Conservation (phyloP, 2,888 invertebrate genomes). For the Conchocele bisecta region DNA sequence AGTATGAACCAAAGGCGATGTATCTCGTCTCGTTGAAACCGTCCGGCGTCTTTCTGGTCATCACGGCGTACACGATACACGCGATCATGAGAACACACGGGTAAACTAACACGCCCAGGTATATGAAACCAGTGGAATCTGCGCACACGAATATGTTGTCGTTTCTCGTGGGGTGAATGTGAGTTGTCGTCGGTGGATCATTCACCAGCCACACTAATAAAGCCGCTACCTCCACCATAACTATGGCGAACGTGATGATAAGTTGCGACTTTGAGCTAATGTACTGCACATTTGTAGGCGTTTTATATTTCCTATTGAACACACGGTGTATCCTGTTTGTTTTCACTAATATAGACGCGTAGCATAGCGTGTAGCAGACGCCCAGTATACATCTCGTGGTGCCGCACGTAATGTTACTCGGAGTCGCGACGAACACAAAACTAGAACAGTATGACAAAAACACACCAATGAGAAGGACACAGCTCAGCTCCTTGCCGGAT, state of each 20-base stretch:
- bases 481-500: conserved; percentile 85
- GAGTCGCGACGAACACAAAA: conserved; percentile 84
- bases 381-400: conserved; percentile 85
- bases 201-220: conserved; percentile 84
- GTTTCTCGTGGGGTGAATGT: conserved; percentile 75
- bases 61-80: conserved; percentile 85
- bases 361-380: conserved; percentile 85
- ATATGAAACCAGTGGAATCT: conserved; percentile 84
- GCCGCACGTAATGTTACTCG: conserved; percentile 83
- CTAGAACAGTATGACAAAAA: conserved; percentile 84
- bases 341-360: conserved; percentile 85
- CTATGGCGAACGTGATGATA: conserved; percentile 84
- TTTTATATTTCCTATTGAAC: conserved; percentile 82
- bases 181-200: conserved; percentile 83
- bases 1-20: conserved; percentile 86
- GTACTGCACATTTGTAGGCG: conserved; percentile 82
- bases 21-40: conserved; percentile 86
- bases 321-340: conserved; percentile 85
- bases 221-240: conserved; percentile 83
- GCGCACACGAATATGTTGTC: conserved; percentile 79
- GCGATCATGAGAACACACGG: conserved; percentile 84
- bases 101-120: conserved; percentile 84
- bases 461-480: conserved; percentile 84
- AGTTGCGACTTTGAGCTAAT: conserved; percentile 83
- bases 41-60: conserved; percentile 86